These are phyloP conservation scores for Ophioninae sp. DNA, from an alignment of 2,888 invertebrate species.

Conservation along the genomic window DNA sequence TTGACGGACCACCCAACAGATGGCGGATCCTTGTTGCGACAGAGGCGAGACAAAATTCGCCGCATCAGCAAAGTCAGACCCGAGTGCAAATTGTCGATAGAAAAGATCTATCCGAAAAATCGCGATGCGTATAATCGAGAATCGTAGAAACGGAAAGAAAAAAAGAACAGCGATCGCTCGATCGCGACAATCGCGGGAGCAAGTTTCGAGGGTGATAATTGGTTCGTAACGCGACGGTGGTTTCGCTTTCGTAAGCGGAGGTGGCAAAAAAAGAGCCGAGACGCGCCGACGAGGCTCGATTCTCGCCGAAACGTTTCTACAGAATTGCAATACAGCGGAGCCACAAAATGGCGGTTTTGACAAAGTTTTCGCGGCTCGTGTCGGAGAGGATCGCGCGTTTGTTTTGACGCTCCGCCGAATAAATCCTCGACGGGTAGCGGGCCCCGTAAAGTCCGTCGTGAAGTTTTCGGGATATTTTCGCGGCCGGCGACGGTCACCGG, in stretches of 20 bases:
- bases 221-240: not conserved
- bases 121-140: no score
- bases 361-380: constrained; percentile 76
- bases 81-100: no score
- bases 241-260: not conserved
- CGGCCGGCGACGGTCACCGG: not conserved
- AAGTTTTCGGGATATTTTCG: constrained; percentile 18
- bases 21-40: no score
- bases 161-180: not conserved
- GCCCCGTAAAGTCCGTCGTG: not conserved
- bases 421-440: not conserved
- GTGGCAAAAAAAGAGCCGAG: constrained; percentile 34
- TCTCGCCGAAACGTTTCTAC: constrained; percentile 58
- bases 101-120: no score
- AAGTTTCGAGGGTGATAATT: no score
- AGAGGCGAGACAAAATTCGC: no score
- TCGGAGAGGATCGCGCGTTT: constrained; percentile 67
- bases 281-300: constrained; percentile 56
- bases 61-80: no score
- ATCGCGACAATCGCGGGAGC: not conserved
- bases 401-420: constrained; percentile 66
- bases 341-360: constrained; percentile 78
- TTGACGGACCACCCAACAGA: no score
- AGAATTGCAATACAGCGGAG: constrained; percentile 53
- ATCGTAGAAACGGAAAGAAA: not conserved